phyloP scores from a whole-genome alignment of 2,797 vertebrate genomes.

The Hippoglossus hippoglossus region DNA sequence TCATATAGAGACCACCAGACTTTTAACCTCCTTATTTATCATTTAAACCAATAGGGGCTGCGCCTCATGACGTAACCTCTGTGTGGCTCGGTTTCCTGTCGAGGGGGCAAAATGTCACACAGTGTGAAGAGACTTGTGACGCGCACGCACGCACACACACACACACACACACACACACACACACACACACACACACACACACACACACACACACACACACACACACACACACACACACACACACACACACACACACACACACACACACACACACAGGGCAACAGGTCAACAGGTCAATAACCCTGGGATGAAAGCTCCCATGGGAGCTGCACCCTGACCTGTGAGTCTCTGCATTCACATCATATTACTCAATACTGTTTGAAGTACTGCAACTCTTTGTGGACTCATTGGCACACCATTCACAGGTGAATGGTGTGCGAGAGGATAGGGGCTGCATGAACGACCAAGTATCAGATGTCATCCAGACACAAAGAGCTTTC shows the following conservation, averaged over 20 bases:
- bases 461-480: conserved; percentile 44
- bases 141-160: neutral
- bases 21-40: conserved; percentile 48
- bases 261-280: neutral
- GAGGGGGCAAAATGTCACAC: conserved; percentile 15
- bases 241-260: neutral
- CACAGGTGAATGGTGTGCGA: neutral
- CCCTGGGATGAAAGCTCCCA: conserved; percentile 4
- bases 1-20: conserved; percentile 24
- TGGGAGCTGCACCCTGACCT: conserved; percentile 18
- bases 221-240: neutral
- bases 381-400: conserved; percentile 3
- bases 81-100: conserved; percentile 29
- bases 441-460: conserved; percentile 13
- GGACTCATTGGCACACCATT: conserved; percentile 15
- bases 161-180: conserved; percentile 3
- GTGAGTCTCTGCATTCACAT: neutral
- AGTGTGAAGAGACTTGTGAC: conserved; percentile 3
- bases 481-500: conserved; percentile 34
- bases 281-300: neutral
- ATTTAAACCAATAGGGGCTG: conserved; percentile 6
- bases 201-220: neutral
- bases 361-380: conserved; percentile 15
- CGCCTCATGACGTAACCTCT: conserved; percentile 12
- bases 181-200: neutral